Evolutionary conservation across 2,888 invertebrate species (phyloP).

Genomic region (Lamellibrachia satsuma): DNA sequence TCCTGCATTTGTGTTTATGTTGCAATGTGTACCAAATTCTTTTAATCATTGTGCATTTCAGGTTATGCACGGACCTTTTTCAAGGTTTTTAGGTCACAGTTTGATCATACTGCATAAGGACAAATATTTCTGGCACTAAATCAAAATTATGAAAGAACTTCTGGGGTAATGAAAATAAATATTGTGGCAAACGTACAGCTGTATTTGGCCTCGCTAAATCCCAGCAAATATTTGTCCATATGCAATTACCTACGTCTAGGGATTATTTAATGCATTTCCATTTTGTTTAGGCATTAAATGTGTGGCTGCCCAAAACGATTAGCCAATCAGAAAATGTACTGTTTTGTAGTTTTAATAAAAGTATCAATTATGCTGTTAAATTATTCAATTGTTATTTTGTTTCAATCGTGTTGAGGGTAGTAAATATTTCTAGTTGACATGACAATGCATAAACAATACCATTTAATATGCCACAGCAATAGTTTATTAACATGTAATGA

Average conservation of each 20-base stretch:
- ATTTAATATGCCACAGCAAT: not conserved
- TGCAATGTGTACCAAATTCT: not conserved
- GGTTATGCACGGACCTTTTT: not conserved
- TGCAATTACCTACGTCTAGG: not conserved
- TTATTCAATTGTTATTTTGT: not conserved
- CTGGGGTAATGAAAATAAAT: too few relatives aligned
- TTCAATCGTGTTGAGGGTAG: not conserved
- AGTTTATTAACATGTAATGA: not conserved
- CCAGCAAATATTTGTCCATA: not conserved
- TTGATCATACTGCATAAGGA: too few relatives aligned
- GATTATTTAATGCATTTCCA: not conserved
- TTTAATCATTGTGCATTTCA: constrained; percentile 4
- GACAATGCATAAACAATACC: not conserved
- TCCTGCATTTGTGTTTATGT: not conserved
- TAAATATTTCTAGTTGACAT: not conserved
- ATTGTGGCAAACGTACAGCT: too few relatives aligned
- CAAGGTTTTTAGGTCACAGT: not conserved
- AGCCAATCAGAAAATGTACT: constrained; percentile 17
- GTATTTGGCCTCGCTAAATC: not conserved
- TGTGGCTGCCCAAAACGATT: constrained; percentile 12
- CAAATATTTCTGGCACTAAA: too few relatives aligned
- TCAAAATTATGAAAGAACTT: too few relatives aligned
- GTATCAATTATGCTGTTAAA: constrained; percentile 5
- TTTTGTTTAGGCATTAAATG: not conserved
- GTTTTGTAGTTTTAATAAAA: constrained; percentile 17